Percentiles rank a stretch among this genome's conserved stretches.
These are phyloP conservation scores for Notechis scutatus DNA, from an alignment of 2,113 vertebrate species.

Conservation along the genomic window DNA sequence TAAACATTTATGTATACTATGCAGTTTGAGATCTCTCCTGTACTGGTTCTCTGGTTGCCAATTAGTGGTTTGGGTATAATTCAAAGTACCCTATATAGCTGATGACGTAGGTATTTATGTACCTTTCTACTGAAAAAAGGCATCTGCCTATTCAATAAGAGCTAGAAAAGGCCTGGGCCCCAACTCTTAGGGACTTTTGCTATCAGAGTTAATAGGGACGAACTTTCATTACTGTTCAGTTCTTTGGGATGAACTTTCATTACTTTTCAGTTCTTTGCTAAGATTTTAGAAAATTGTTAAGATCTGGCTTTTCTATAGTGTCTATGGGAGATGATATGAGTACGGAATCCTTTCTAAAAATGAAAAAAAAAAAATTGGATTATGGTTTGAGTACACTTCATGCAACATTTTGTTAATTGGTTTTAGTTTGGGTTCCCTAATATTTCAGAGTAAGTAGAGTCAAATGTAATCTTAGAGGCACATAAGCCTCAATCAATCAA, in stretches of 20 bases:
- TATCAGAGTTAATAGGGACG: not conserved
- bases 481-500: not conserved
- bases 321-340: not conserved
- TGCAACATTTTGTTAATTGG: not conserved
- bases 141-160: not conserved
- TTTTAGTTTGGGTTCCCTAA: not conserved
- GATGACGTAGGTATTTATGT: not conserved
- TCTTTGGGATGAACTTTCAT: not conserved
- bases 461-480: not conserved
- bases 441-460: not conserved
- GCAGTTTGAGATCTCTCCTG: not conserved
- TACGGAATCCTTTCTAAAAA: not conserved
- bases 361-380: not conserved
- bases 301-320: not conserved
- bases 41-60: not conserved
- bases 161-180: not conserved
- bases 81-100: not conserved
- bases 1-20: not conserved
- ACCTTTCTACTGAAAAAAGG: not conserved
- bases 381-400: not conserved
- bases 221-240: not conserved
- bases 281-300: not conserved
- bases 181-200: not conserved
- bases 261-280: not conserved
- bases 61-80: not conserved